Base-by-base conservation (phyloP, 2,888 invertebrate species). In the Drosophila robusta region DNA sequence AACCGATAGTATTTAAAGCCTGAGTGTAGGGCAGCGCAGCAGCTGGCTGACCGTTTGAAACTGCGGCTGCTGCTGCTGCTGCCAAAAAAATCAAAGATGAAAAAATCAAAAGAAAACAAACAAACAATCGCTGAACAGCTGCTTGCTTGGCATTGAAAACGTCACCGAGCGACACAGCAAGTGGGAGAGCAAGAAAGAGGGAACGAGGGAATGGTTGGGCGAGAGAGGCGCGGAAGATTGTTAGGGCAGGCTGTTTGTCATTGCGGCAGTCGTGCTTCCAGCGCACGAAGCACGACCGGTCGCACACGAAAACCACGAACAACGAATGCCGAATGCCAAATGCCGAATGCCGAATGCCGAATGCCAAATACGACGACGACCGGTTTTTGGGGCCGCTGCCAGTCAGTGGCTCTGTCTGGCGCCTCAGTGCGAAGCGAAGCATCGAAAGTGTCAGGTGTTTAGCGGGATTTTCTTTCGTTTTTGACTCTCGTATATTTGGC, bases 91-190 rank as follows among this genome's bases (percentile, higher is more conserved):
- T 14, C 14, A 47, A 42, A 41, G 38, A 34, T 29, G 54, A 44
- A 16, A 44, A 61, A 12, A 54, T 14, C 11, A 14, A 44, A 52
- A 29, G 34, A 51, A 18, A 60, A 72, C 36, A 64, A 51, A 65
- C 62, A 69, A 57, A 69, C 61, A 49, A 58, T 55, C 57, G 60
- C 50, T 60, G 42, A 83, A 80, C 84, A 84, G 86, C 88, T 84
- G 88, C 88, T 88, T 71, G 84, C 80, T 86, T 84, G 88, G 88
- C 84, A 88, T 84, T 84, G 88, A 84, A 84, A 84, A 69, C 62
- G 66, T 66, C 77, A 70, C 61, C 36, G 52, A 38, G 63, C 55
- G 66, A 41, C 50, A 54, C 52, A 67, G 64, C 47, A 51, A 29
- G 54, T 55, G 49, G 41, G 64, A 45, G 60, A 34, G 42, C 22